Base-by-base conservation (phyloP, 2,888 invertebrate genomes). In the Diaphora mendica region DNA sequence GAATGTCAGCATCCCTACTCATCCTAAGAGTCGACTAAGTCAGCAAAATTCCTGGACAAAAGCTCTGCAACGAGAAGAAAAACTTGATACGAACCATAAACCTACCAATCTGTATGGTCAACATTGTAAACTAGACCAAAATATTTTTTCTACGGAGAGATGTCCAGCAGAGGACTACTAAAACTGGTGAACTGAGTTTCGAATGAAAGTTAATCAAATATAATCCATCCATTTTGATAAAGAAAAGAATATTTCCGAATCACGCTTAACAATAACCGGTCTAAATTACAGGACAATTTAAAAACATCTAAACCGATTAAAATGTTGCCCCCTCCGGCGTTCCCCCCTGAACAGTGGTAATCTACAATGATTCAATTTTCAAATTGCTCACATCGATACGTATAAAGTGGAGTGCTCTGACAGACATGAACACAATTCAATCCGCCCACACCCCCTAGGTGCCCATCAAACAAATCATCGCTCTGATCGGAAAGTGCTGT, bases 401-500 rank as follows among this genome's bases (percentile, higher is more conserved):
- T 66, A 77, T 70, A 70, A 72, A 68, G 76, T 77, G 78, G 78
- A 81, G 73, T 72, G 73, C 70, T 77, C 81, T 75, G 76, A 68
- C 71, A 79, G 59, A 79, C 71, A 77, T 79, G 77, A 75, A 71
- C 78, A 70, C 74, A 72, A 79, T 81, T 80, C 80, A 82, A 80
- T 82, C 78, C 74, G 70, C 64, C 74, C 75, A 67, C 70, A 42
- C 70, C 72, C 81, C 82, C 77, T 79, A 68, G 30, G 23, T 44
- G 20, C 30, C 72, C 78, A 75, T 77, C 78, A 79, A 78, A 75
- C 84, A 79, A 80, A 79, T 84, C 70, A 75, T 77, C 75, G 80
- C 74, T 73, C 72, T 77, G 68, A 74, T 74, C 69, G 69, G 77
- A 83, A 81, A 77, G 69, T 69, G 83, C 74, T 72, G 64, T 74